Conservation (phyloP, 1,140 invertebrate genomes). For the Lordiphosa collinella region DNA sequence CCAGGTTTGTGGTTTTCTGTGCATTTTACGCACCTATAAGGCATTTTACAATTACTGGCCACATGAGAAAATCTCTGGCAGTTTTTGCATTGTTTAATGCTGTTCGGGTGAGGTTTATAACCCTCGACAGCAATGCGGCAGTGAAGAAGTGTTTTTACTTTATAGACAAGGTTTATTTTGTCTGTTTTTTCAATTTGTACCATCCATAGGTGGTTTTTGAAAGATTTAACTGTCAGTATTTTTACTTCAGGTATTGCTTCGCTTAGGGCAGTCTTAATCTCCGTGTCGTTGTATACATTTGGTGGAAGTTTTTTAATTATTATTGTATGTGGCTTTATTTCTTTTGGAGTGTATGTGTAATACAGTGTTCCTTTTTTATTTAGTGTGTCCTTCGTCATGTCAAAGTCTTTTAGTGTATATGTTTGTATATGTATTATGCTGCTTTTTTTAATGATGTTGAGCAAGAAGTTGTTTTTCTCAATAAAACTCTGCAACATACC, state of each 20-base stretch:
- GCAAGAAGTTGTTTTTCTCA: background rate
- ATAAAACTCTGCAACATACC: background rate
- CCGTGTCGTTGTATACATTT: background rate
- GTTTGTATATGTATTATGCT: constrained; percentile 1
- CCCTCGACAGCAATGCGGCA: background rate
- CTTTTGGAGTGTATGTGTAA: background rate
- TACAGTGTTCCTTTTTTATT: background rate
- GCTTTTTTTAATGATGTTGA: constrained; percentile 14
- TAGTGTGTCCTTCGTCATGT: background rate
- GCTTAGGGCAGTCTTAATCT: background rate
- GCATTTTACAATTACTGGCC: constrained; percentile 16
- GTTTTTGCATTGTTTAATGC: background rate
- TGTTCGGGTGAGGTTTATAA: background rate
- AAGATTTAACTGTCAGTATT: background rate
- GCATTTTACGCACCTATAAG: constrained; percentile 8
- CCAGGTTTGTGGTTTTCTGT: background rate
- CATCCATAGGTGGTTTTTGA: background rate
- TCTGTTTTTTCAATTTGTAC: background rate
- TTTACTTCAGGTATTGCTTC: background rate
- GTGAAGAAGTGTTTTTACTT: background rate
- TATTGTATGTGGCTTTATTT: background rate
- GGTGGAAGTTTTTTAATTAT: constrained; percentile 1
- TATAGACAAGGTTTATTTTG: background rate
- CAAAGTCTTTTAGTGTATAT: background rate
- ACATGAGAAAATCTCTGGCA: background rate